A percentile compares a stretch with the other conserved stretches of the same genome.
Conservation (phyloP, 2,888 invertebrate species). For the Adelphocoris suturalis region DNA sequence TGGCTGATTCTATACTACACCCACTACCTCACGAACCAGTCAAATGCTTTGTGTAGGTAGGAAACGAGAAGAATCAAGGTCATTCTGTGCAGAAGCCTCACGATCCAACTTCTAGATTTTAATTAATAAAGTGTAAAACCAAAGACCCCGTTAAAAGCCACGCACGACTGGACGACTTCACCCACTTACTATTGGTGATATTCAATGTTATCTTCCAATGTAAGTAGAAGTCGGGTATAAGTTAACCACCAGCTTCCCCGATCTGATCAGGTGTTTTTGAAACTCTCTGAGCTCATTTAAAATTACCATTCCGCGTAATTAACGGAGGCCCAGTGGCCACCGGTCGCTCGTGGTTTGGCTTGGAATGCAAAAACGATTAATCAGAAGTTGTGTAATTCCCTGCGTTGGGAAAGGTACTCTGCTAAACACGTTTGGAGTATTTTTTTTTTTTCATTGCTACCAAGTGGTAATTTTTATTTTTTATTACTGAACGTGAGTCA, state of each 20-base stretch:
- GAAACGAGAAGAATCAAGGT: constrained; percentile 3
- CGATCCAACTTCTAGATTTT: constrained; percentile 36
- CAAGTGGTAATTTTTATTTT: too few relatives aligned
- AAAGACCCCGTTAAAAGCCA: constrained; percentile 33
- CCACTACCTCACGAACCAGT: too few relatives aligned
- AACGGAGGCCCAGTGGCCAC: neutral
- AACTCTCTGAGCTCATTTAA: constrained; percentile 31
- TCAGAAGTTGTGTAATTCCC: neutral
- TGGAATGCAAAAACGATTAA: constrained; percentile 12
- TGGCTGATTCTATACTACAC: too few relatives aligned
- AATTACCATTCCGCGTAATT: constrained; percentile 35
- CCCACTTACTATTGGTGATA: constrained; percentile 50
- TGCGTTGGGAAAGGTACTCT: too few relatives aligned
- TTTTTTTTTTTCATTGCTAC: too few relatives aligned
- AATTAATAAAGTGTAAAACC: constrained; percentile 49
- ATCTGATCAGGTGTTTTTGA: constrained; percentile 52
- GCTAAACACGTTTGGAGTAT: too few relatives aligned
- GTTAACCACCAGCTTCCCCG: constrained; percentile 14
- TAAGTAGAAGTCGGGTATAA: neutral
- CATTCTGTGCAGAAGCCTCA: constrained; percentile 29
- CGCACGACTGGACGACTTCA: constrained; percentile 52
- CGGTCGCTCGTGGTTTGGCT: neutral
- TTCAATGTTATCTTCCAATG: constrained; percentile 30
- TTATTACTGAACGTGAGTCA: too few relatives aligned
- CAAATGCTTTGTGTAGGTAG: neutral